These are phyloP conservation scores for Syndactyla subalaris DNA, from an alignment of 2,797 vertebrate genomes.

Conservation along the genomic window DNA sequence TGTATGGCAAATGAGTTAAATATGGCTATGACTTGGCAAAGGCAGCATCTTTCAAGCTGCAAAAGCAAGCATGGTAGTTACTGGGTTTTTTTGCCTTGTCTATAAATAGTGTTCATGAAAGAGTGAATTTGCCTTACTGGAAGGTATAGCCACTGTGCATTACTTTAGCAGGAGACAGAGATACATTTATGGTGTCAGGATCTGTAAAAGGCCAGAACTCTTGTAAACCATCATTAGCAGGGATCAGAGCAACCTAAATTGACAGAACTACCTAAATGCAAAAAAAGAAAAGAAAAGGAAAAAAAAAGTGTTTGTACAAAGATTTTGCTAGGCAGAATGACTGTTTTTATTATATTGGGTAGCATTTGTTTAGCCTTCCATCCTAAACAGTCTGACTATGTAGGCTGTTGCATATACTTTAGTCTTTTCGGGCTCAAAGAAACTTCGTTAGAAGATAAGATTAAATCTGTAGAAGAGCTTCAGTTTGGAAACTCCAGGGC, in stretches of 20 bases:
- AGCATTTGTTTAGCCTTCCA: background rate
- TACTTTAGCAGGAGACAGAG: background rate
- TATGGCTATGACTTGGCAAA: slow-evolving; percentile 11
- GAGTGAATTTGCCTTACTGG: background rate
- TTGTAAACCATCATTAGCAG: background rate
- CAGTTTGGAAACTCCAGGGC: background rate
- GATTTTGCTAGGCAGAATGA: background rate
- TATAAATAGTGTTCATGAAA: background rate
- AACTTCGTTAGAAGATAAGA: background rate
- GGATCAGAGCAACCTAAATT: background rate
- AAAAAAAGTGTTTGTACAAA: background rate
- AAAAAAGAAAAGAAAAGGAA: no score
- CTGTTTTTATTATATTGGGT: background rate
- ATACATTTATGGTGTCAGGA: background rate
- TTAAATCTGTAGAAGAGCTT: background rate
- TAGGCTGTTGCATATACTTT: background rate
- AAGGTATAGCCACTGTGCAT: background rate
- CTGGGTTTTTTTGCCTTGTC: background rate
- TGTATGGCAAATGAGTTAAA: slow-evolving; percentile 14
- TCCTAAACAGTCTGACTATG: background rate
- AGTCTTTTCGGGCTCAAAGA: background rate
- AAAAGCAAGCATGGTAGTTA: background rate
- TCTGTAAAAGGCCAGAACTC: background rate
- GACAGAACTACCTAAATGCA: background rate
- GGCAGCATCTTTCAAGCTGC: background rate